Evolutionary conservation across 2,113 vertebrate species (phyloP).

Genomic region (Corythornis vintsioides): DNA sequence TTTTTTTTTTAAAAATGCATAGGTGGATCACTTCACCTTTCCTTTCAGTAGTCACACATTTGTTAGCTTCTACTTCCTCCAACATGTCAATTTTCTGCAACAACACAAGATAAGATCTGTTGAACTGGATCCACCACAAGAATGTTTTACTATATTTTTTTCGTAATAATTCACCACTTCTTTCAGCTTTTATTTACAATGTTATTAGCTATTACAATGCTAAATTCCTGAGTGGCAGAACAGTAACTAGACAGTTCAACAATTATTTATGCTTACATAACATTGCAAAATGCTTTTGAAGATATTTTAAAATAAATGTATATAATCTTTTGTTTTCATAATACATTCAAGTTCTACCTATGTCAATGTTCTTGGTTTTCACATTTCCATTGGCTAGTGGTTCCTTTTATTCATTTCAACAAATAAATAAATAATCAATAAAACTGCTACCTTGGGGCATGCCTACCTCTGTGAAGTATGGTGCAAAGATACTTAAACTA

Average conservation of each 20-base stretch:
- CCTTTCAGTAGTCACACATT: not conserved
- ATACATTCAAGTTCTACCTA: not conserved
- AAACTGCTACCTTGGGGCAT: not conserved
- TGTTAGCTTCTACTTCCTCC: not conserved
- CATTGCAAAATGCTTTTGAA: not conserved
- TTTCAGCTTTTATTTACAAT: not conserved
- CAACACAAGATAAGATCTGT: not conserved
- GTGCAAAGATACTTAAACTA: not conserved
- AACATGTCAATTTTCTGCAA: not conserved
- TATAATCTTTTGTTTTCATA: not conserved
- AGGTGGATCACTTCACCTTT: not conserved
- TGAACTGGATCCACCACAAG: not conserved
- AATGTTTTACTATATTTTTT: not conserved
- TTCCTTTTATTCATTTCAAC: not conserved
- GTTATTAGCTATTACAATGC: not conserved
- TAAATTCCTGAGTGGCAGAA: not conserved
- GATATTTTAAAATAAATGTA: not conserved
- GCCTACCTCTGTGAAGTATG: not conserved
- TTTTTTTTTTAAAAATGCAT: not conserved
- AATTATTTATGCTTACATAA: not conserved
- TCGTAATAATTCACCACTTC: not conserved
- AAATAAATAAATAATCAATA: not conserved
- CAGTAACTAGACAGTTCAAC: not conserved
- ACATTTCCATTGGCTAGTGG: not conserved
- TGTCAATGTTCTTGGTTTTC: not conserved